phyloP scores from a whole-genome alignment of 2,888 invertebrate genomes.

The Pilophorus perplexus region DNA sequence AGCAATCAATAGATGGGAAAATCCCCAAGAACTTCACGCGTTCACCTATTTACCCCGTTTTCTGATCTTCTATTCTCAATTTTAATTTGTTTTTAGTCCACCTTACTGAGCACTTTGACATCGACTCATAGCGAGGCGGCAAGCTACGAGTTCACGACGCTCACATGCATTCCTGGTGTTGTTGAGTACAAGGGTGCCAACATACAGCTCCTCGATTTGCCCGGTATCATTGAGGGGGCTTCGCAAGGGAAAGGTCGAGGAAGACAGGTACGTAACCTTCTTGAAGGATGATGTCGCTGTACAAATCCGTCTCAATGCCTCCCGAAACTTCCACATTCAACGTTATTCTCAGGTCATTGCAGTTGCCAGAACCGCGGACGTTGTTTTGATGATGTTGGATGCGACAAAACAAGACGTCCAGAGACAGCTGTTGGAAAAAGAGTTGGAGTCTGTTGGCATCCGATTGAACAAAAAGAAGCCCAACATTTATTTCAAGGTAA shows the following conservation, averaged over 20 bases:
- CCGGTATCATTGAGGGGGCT: slow-evolving; percentile 99
- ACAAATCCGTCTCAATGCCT: neutral
- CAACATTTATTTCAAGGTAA: slow-evolving; percentile 96
- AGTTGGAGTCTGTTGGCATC: slow-evolving; percentile 97
- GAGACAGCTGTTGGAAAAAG: slow-evolving; percentile 82
- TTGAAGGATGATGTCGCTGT: no score
- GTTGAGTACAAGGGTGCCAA: slow-evolving; percentile 98
- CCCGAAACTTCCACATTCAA: no score
- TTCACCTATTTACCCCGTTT: no score
- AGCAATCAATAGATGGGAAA: no score
- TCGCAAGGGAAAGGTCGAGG: slow-evolving; percentile 91
- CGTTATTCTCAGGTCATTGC: slow-evolving; percentile 81
- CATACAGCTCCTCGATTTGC: slow-evolving; percentile 95
- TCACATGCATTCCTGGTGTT: slow-evolving; percentile 98
- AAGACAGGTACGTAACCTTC: slow-evolving; percentile 75
- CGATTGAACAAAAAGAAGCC: slow-evolving; percentile 92
- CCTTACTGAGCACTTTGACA: slow-evolving; percentile 89
- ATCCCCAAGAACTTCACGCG: no score
- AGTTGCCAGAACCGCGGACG: slow-evolving; percentile 95
- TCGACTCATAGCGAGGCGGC: slow-evolving; percentile 96
- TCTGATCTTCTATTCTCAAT: no score
- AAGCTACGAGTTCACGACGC: slow-evolving; percentile 96
- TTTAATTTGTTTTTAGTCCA: slow-evolving; percentile 71
- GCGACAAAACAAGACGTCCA: slow-evolving; percentile 98
- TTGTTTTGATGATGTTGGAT: slow-evolving; percentile 98